Base-by-base conservation (phyloP, 2,888 invertebrate genomes). In the Sarcophaga carnaria region DNA sequence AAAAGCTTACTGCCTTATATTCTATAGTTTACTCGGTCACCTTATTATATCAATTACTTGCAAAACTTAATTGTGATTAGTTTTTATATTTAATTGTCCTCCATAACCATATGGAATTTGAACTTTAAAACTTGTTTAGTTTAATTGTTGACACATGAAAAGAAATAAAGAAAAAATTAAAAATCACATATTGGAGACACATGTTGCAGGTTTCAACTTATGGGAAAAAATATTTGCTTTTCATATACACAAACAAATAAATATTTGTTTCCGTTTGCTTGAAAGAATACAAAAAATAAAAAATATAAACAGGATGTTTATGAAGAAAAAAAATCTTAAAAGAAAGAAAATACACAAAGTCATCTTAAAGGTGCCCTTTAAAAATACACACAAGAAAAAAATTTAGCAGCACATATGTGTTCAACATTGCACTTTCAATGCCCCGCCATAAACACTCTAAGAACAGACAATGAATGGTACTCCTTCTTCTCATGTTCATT, bases 201-300 rank as follows among this genome's bases (percentile, higher is more conserved):
- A 86, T 86, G 86, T 83, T 83, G 83, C 79, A 80, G 25, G 63
- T 37, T 78, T 86, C 87, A 83, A 87, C 83, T 81, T 88, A 88
- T 88, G 89, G 76, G 80, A 79, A 74, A 78, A 72, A 70, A 74
- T 81, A 83, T 27, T 60, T 85, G 25, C 25, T 11, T 87, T 37
- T 20, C 47, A 20, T 45, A 27, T 37, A 37, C 54, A 54, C 11
- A 22, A 14, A 69, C 45, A 80, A 80, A 63, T 25, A 64, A 79
- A 79, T 84, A 87, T 82, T 87, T 83, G 81, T 82, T 87, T 87
- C 87, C 87, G 87, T 82, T 87, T 87, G 62, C 60, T 25, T 63
- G 54, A 85, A 85, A 72, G 17, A 64, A 63, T 22, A 79, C 20
- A 60, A 47, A 4, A 49, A 64, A 71, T 64, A 60, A 47, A 4